Percentiles rank a stretch among this genome's conserved stretches.
These are phyloP conservation scores for Aix galericulata DNA, from an alignment of 2,113 vertebrate genomes.

Conservation along the genomic window DNA sequence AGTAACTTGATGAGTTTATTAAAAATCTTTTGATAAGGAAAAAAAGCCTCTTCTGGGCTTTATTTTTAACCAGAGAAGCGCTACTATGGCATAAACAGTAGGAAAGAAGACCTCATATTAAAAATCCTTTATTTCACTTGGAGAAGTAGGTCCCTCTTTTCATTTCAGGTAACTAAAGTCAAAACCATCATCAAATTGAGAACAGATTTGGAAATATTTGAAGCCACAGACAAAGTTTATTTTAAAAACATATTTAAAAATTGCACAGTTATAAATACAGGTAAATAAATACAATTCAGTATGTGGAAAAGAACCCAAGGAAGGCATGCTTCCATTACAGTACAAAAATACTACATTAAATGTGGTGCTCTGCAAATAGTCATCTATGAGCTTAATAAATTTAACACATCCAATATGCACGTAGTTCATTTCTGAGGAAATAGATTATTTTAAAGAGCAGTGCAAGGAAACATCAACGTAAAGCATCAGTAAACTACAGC, in stretches of 20 bases:
- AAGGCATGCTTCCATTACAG: slow-evolving; percentile 80
- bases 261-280: slow-evolving; percentile 75
- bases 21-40: neutral
- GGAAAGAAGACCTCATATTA: neutral
- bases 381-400: slow-evolving; percentile 66
- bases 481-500: slow-evolving; percentile 68
- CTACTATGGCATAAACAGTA: neutral
- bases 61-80: neutral
- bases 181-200: slow-evolving; percentile 7
- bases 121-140: slow-evolving; percentile 1
- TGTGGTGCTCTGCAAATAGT: slow-evolving; percentile 72
- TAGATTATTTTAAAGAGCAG: slow-evolving; percentile 72
- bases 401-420: slow-evolving; percentile 64
- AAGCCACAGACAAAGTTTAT: slow-evolving; percentile 82
- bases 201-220: slow-evolving; percentile 64
- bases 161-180: slow-evolving; percentile 13
- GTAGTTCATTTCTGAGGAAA: slow-evolving; percentile 56
- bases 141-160: neutral
- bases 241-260: slow-evolving; percentile 83
- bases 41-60: neutral
- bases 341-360: slow-evolving; percentile 81
- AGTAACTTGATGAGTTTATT: neutral
- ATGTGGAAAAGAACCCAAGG: slow-evolving; percentile 78
- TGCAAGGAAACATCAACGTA: slow-evolving; percentile 66
- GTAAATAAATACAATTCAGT: slow-evolving; percentile 79